These are phyloP conservation scores for Cirrhinus molitorella DNA, from an alignment of 2,797 vertebrate species.

Conservation along the genomic window DNA sequence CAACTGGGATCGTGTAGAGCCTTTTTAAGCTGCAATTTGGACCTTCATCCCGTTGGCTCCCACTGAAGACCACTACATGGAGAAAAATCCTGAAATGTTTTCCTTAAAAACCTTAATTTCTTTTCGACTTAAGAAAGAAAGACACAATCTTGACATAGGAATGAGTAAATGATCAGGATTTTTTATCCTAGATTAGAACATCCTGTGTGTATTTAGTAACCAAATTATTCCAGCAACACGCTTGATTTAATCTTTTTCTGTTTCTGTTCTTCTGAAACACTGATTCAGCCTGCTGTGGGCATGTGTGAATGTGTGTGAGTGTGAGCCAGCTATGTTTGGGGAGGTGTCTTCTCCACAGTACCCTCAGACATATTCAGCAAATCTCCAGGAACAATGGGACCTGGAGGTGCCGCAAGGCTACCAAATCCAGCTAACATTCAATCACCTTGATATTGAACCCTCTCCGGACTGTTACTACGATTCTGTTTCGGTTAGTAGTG, in stretches of 20 bases:
- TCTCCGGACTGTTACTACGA: constrained; percentile 81
- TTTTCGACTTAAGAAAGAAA: no score
- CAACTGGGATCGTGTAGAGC: no score
- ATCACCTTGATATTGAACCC: constrained; percentile 81
- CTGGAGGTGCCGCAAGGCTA: constrained; percentile 79
- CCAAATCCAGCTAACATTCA: constrained; percentile 81
- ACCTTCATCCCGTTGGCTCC: no score
- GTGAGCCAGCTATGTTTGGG: constrained; percentile 72
- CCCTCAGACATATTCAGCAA: constrained; percentile 80
- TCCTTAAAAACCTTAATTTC: no score
- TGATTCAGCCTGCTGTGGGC: constrained; percentile 59
- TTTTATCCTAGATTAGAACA: no score
- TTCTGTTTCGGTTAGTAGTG: constrained; percentile 77
- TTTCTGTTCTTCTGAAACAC: background rate
- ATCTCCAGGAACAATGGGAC: constrained; percentile 76
- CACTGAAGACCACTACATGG: no score
- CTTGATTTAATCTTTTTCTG: background rate
- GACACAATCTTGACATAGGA: no score
- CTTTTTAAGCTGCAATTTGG: no score
- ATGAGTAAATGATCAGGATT: no score
- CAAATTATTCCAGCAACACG: background rate
- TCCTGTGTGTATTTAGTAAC: background rate
- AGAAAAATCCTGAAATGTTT: no score
- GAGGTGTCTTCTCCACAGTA: constrained; percentile 83
- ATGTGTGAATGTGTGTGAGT: constrained; percentile 50